These are phyloP conservation scores for Zaprionus gabonicus DNA, from an alignment of 1,140 invertebrate species.

Conservation along the genomic window DNA sequence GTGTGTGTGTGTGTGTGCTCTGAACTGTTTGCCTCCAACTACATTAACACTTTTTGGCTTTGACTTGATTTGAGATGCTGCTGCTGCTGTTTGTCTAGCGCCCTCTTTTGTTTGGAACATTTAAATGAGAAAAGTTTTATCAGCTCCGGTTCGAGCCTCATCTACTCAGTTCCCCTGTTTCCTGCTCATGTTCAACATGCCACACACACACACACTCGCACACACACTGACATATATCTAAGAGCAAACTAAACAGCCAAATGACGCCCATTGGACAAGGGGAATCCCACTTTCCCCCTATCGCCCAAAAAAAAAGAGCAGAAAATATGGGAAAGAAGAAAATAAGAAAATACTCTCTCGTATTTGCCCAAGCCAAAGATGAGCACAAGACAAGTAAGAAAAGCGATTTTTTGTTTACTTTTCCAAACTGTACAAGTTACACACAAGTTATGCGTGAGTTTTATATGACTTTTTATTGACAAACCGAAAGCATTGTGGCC, in stretches of 20 bases:
- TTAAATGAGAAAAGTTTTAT: conserved; percentile 67
- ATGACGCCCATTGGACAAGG: conserved; percentile 46
- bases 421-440: conserved; percentile 42
- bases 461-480: conserved; percentile 56
- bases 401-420: conserved; percentile 50
- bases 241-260: conserved; percentile 48
- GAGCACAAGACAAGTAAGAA: conserved; percentile 37
- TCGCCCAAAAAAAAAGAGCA: conserved; percentile 15
- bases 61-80: conserved; percentile 55
- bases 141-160: conserved; percentile 15
- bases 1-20: conserved; percentile 29
- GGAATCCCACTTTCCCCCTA: neutral
- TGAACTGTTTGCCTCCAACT: conserved; percentile 51
- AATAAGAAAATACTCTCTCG: conserved; percentile 22
- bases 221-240: conserved; percentile 25
- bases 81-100: conserved; percentile 51
- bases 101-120: conserved; percentile 60
- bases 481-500: conserved; percentile 47
- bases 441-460: conserved; percentile 48
- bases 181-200: conserved; percentile 9
- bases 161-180: neutral
- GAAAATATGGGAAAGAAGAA: neutral
- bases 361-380: conserved; percentile 34
- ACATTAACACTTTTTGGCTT: conserved; percentile 58
- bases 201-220: conserved; percentile 7